A percentile compares a stretch with the other conserved stretches of the same genome.
These are phyloP conservation scores for Bos taurus DNA, from an alignment of 2,113 vertebrate species.

Conservation along the genomic window DNA sequence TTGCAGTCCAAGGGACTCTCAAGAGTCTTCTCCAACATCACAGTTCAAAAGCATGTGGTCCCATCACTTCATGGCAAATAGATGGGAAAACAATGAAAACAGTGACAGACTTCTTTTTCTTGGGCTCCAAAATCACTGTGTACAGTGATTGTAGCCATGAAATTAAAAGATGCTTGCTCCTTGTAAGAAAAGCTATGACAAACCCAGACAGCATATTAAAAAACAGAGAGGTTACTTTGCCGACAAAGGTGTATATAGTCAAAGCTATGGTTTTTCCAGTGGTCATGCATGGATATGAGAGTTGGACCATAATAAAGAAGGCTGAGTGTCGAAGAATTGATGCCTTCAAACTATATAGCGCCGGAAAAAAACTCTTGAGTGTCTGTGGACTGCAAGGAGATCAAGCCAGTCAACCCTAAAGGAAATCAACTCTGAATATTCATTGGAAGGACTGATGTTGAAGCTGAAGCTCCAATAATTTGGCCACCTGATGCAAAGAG, in stretches of 20 bases:
- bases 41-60: no score
- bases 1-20: no score
- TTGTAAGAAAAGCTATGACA: background rate
- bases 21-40: no score
- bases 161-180: background rate
- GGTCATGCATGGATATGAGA: background rate
- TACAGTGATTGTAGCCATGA: no score
- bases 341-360: background rate
- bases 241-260: background rate
- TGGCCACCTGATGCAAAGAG: background rate
- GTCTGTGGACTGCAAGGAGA: background rate
- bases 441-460: background rate
- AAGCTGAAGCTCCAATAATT: background rate
- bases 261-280: background rate
- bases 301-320: background rate
- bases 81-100: no score
- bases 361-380: background rate
- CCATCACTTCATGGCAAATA: no score
- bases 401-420: background rate
- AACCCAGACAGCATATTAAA: background rate
- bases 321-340: background rate
- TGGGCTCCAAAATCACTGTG: no score
- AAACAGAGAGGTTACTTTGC: background rate
- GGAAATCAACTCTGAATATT: background rate
- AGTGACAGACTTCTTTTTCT: no score